Conservation (phyloP, 1,140 invertebrate species). For the Whitmania pigra region DNA sequence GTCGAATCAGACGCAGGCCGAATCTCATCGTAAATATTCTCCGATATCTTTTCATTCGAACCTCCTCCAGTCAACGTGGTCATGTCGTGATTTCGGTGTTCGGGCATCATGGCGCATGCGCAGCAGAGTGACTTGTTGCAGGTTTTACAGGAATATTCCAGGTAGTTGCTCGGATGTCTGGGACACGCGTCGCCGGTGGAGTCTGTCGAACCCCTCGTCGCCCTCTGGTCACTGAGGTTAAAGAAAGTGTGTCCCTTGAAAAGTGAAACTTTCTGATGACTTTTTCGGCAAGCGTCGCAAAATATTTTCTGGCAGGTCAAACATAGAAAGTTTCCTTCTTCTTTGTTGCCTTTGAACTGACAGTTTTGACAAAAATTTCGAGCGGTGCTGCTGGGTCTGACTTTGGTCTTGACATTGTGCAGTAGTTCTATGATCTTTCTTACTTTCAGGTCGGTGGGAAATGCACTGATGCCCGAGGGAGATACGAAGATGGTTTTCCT, state of each 20-base stretch:
- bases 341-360: conserved; percentile 1
- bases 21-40: conserved; percentile 1
- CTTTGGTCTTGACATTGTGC: not conserved
- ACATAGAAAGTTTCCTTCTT: not conserved
- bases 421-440: conserved; percentile 4
- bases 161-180: not conserved
- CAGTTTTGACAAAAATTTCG: not conserved
- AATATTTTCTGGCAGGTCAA: conserved; percentile 11
- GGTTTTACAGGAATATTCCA: not conserved
- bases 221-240: not conserved
- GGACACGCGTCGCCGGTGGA: not conserved
- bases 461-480: not conserved
- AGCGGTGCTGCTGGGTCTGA: no score
- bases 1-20: no score
- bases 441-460: conserved; percentile 13
- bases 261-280: not conserved
- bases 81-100: not conserved
- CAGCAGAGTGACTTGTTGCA: conserved; percentile 2
- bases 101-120: not conserved
- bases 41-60: not conserved
- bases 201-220: not conserved
- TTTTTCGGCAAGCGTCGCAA: not conserved
- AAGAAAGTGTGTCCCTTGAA: not conserved
- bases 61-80: not conserved
- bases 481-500: conserved; percentile 15